phyloP scores from a whole-genome alignment of 2,113 vertebrate species.

The Saccopteryx bilineata region DNA sequence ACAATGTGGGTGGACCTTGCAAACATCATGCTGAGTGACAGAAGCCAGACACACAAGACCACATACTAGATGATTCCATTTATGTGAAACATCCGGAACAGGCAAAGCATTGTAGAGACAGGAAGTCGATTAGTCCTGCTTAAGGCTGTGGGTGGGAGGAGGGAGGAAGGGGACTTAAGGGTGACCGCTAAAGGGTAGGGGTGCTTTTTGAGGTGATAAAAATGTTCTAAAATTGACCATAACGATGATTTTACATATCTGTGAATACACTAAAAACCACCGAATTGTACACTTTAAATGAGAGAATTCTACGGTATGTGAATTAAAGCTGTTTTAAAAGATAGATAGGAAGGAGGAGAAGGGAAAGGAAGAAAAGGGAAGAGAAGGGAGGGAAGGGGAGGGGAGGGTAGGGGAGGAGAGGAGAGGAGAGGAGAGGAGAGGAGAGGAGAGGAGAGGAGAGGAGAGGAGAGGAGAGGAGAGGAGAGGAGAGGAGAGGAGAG shows the following conservation, averaged over 20 bases:
- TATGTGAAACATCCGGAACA: accelerated
- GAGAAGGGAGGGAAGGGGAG: not conserved
- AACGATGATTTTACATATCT: too few relatives aligned
- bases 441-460: not conserved
- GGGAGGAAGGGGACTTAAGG: too few relatives aligned
- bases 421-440: not conserved
- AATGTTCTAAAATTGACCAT: not conserved
- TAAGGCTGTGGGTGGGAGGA: not conserved
- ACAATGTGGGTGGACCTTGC: accelerated
- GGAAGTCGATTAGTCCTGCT: not conserved
- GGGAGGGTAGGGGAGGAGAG: not conserved
- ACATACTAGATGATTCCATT: accelerated
- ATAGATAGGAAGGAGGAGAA: not conserved
- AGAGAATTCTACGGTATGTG: not conserved
- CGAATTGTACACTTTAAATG: not conserved
- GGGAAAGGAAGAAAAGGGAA: not conserved
- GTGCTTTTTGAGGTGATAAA: not conserved
- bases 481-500: not conserved
- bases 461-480: too few relatives aligned
- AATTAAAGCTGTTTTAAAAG: not conserved
- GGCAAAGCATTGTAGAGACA: not conserved
- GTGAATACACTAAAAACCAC: not conserved
- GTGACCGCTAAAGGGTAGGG: not conserved
- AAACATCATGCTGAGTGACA: accelerated
- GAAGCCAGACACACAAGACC: not conserved